Conservation (phyloP, 1,140 invertebrate species). For the Epicauta chinensis region DNA sequence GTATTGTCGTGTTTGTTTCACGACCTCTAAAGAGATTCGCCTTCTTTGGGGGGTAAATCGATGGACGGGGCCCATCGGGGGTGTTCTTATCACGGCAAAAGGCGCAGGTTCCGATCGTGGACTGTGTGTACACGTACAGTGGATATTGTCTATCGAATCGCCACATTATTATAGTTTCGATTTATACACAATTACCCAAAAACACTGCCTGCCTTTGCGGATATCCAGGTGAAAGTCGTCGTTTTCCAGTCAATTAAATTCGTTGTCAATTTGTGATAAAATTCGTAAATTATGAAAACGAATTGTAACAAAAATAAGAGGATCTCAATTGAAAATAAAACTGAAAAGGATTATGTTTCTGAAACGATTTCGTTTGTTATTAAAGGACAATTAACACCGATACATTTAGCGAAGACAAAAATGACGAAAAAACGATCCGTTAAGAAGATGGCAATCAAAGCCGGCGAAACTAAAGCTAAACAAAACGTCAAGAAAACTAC, state of each 20-base stretch:
- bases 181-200: too few relatives aligned
- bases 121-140: slow-evolving; percentile 2
- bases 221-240: too few relatives aligned
- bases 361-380: slow-evolving; percentile 41
- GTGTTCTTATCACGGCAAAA: slow-evolving; percentile 22
- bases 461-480: slow-evolving; percentile 25
- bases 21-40: slow-evolving; percentile 17
- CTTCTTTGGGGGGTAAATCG: slow-evolving; percentile 21
- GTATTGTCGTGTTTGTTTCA: slow-evolving; percentile 12
- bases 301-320: slow-evolving; percentile 22
- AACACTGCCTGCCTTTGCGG: too few relatives aligned
- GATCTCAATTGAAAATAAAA: slow-evolving; percentile 25
- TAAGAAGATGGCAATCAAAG: slow-evolving; percentile 3
- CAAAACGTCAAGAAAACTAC: slow-evolving; percentile 24
- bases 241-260: too few relatives aligned
- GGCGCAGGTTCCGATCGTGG: slow-evolving; percentile 21
- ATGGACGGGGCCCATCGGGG: slow-evolving; percentile 17
- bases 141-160: not conserved
- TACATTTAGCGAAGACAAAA: not conserved
- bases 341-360: slow-evolving; percentile 24
- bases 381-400: slow-evolving; percentile 40
- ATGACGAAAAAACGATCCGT: not conserved
- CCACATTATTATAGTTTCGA: too few relatives aligned
- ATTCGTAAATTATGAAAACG: not conserved
- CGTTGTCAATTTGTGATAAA: too few relatives aligned